phyloP scores from a whole-genome alignment of 2,797 vertebrate species.

The Sibirionetta formosa region DNA sequence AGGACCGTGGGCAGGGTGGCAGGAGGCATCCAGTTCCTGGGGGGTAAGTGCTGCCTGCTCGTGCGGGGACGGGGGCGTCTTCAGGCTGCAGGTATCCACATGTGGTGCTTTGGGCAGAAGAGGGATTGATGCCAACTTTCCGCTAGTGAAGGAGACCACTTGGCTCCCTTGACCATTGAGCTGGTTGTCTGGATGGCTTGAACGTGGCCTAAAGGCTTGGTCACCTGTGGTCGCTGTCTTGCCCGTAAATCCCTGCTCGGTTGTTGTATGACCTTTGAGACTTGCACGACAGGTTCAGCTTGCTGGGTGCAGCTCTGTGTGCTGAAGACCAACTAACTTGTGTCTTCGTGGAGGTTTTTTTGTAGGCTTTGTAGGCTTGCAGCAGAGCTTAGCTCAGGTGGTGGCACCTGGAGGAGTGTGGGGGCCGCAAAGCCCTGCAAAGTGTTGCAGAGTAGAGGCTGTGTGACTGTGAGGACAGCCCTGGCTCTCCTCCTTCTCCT shows the following conservation, averaged over 20 bases:
- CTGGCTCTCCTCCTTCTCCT: background rate
- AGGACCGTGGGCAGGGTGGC: conserved; percentile 95
- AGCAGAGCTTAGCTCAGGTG: background rate
- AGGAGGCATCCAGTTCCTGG: conserved; percentile 96
- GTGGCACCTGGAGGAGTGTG: background rate
- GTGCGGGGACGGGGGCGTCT: background rate
- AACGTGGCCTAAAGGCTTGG: background rate
- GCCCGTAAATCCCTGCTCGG: background rate
- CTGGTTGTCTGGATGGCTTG: background rate
- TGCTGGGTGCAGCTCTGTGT: background rate
- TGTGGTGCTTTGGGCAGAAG: background rate
- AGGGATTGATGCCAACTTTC: background rate
- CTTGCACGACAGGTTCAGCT: background rate
- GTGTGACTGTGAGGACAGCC: background rate
- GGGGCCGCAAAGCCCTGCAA: background rate
- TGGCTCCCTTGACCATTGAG: accelerated
- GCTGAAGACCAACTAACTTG: background rate
- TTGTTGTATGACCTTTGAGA: background rate
- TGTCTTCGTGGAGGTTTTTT: background rate
- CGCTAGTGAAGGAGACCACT: accelerated
- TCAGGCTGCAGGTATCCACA: accelerated
- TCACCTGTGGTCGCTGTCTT: background rate
- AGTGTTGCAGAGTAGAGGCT: background rate
- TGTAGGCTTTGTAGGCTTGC: background rate
- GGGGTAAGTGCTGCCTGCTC: conserved; percentile 87